Evolutionary conservation across 2,888 invertebrate genomes (phyloP), one percentile per base, ranked within the genome.

Genomic region (Ditylenchus weischeri): DNA sequence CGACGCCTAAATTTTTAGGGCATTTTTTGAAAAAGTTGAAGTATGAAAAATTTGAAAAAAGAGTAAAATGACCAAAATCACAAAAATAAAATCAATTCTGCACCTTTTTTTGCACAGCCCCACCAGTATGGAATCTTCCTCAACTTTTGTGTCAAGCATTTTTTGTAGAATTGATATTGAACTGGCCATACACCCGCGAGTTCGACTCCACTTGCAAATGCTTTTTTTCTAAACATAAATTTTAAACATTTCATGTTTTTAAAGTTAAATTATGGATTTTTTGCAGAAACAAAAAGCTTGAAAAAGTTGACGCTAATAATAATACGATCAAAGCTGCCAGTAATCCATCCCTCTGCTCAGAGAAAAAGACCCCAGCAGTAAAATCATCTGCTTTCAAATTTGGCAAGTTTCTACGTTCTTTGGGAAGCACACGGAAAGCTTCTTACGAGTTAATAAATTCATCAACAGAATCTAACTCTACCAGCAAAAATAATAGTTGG

Each of bases 401-500:
- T 35, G 64, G 64, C n/a, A 43, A 62, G 21, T 61, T 61, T 13
- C 10, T 64, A 13, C 64, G 64, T 10, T 64, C 64, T 60, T 35
- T 64, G 64, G 43, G 62, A 35, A n/a, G 35, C n/a, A 23, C 21
- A 61, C 59, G 64, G 11, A 29, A 57, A 7, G 64, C 54, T 13
- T 64, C 64, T 19, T 64, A 62, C 62, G 62, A 62, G 15, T 47
- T 62, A 13, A 21, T 51, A 2, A 54, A 18, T n/a, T 15, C 47
- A 19, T 51, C 19, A 23, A 29, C 21, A 48, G 62, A 21, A 2
- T 1, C 51, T 21, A 21, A 59, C 7, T 49, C 8, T 21, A 23
- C 29, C 19, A 47, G 18, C 11, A 47, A 59, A 21, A 21, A 35
- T 43, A 29, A 2, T 54, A 18, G 29, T 54, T 54, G 54, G 54